These are phyloP conservation scores for Phrixothrix hirtus DNA, from an alignment of 2,888 invertebrate genomes.

Conservation along the genomic window DNA sequence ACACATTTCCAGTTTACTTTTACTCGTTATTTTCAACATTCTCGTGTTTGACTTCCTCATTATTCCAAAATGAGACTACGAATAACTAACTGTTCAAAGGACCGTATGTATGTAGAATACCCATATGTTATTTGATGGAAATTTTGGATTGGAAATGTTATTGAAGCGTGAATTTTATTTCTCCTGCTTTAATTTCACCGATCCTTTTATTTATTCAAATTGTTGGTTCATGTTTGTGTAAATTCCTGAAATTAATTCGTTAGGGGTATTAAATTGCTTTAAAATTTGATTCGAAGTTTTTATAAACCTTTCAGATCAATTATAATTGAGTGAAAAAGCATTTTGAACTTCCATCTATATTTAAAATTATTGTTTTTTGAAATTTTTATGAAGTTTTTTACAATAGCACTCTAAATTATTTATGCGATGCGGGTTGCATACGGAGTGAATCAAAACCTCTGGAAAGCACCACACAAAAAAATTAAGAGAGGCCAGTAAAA, in stretches of 20 bases:
- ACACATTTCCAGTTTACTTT: neutral
- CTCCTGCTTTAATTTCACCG: neutral
- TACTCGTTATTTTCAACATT: neutral
- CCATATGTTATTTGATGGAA: neutral
- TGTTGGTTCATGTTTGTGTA: neutral
- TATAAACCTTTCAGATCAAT: too few species aligned
- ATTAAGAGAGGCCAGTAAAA: too few species aligned
- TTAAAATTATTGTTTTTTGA: too few species aligned
- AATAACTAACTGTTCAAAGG: neutral
- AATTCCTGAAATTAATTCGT: neutral
- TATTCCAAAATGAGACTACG: neutral
- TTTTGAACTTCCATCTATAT: too few species aligned
- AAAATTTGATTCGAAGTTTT: too few species aligned
- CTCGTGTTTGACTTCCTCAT: neutral
- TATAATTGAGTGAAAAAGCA: too few species aligned
- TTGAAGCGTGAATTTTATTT: neutral
- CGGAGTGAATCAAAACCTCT: too few species aligned
- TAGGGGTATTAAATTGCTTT: neutral
- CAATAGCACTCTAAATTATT: too few species aligned
- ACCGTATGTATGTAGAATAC: neutral
- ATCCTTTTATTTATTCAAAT: neutral
- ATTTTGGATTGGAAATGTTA: neutral
- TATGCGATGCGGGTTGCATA: too few species aligned
- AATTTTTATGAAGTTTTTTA: too few species aligned
- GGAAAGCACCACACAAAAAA: too few species aligned